phyloP scores from a whole-genome alignment of 2,888 invertebrate genomes.

The Linnaemya vulpina region DNA sequence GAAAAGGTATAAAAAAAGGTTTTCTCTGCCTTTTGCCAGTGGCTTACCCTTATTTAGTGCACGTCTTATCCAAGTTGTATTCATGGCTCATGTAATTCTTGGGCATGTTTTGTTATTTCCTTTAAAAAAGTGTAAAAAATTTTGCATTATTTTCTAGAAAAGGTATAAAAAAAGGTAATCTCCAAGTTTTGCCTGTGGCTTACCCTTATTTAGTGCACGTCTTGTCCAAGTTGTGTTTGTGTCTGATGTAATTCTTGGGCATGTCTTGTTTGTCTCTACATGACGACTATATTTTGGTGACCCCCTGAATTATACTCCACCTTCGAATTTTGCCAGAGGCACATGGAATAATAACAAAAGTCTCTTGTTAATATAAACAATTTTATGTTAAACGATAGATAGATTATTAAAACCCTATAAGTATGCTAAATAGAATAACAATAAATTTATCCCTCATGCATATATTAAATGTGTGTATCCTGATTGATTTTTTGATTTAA shows the following conservation, averaged over 20 bases:
- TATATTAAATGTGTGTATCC: constrained; percentile 31
- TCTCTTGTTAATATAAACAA: neutral
- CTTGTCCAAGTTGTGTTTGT: neutral
- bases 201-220: neutral
- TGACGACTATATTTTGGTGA: too few relatives aligned
- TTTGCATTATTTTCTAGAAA: too few relatives aligned
- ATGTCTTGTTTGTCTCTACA: neutral
- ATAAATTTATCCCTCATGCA: constrained; percentile 11
- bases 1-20: too few relatives aligned
- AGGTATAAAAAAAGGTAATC: too few relatives aligned
- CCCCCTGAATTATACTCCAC: too few relatives aligned
- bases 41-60: neutral
- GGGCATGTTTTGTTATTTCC: neutral
- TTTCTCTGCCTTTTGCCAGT: neutral
- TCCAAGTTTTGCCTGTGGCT: neutral
- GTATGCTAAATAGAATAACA: constrained; percentile 40
- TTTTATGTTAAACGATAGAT: neutral
- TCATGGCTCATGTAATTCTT: neutral
- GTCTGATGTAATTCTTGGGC: neutral
- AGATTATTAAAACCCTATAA: constrained; percentile 38
- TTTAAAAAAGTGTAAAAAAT: too few relatives aligned
- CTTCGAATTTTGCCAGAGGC: too few relatives aligned
- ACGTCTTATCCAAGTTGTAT: neutral
- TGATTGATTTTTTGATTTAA: constrained; percentile 48
- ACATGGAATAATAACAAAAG: neutral